Evolutionary conservation across 2,888 invertebrate species (phyloP).

Genomic region (Platycheirus rosarum): DNA sequence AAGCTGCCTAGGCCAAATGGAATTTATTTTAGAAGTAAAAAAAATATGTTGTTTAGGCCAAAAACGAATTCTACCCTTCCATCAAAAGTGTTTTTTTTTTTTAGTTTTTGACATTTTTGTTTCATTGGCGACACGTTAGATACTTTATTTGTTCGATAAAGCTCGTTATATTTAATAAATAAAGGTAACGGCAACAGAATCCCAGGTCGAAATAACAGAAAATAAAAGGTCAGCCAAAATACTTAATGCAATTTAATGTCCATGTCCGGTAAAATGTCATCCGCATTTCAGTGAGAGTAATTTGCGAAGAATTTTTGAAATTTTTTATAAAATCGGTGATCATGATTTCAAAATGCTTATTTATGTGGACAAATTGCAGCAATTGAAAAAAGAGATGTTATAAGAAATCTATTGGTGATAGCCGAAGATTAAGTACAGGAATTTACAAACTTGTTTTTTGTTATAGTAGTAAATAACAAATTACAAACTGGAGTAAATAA

Average conservation of each 20-base stretch:
- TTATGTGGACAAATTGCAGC: conserved; percentile 45
- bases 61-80: too few species aligned
- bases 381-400: conserved; percentile 34
- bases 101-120: neutral
- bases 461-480: too few species aligned
- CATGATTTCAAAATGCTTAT: conserved; percentile 51
- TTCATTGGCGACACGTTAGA: neutral
- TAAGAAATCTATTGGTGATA: conserved; percentile 45
- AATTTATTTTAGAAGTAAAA: neutral
- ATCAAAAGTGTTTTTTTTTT: neutral
- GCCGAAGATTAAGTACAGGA: conserved; percentile 50
- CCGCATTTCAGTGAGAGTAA: conserved; percentile 50
- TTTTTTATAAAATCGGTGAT: conserved; percentile 40
- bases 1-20: neutral
- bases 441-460: conserved; percentile 62
- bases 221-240: neutral
- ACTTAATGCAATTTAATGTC: conserved; percentile 44
- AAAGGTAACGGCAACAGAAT: neutral
- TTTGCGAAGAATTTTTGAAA: conserved; percentile 54
- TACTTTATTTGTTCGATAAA: neutral
- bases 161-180: neutral
- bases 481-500: conserved; percentile 43
- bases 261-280: conserved; percentile 57
- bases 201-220: neutral
- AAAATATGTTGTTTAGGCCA: neutral